phyloP scores from a whole-genome alignment of 2,888 invertebrate species.

The Prosapia bicincta region DNA sequence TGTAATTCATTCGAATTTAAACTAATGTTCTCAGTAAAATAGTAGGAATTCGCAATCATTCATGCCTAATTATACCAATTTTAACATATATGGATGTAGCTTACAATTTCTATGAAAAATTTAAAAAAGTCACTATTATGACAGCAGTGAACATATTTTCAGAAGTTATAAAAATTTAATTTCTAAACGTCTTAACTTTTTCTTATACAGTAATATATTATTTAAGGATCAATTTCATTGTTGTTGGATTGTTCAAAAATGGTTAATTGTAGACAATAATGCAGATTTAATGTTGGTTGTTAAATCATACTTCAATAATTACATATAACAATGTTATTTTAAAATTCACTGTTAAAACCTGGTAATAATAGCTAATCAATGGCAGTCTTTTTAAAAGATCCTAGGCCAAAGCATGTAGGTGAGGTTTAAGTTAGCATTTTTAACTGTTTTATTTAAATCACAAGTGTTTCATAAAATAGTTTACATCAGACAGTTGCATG shows the following conservation, averaged over 20 bases:
- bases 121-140: background rate
- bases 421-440: background rate
- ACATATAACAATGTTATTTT: background rate
- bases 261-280: background rate
- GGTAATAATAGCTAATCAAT: background rate
- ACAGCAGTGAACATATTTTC: background rate
- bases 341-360: background rate
- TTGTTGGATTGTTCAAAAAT: background rate
- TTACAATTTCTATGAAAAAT: too few species aligned
- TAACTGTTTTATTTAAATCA: too few species aligned
- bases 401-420: background rate
- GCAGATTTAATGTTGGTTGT: background rate
- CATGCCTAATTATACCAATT: too few species aligned
- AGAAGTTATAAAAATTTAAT: background rate
- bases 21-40: too few species aligned
- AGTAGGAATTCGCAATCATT: too few species aligned
- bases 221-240: background rate
- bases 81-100: too few species aligned
- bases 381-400: background rate
- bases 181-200: background rate
- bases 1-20: too few species aligned
- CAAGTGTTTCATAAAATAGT: too few species aligned
- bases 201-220: background rate
- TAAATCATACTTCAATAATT: background rate
- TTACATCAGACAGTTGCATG: too few species aligned